A percentile compares a stretch with the other conserved stretches of the same genome.
Conservation (phyloP, 2,888 invertebrate genomes). For the Nephrotoma appendiculata region DNA sequence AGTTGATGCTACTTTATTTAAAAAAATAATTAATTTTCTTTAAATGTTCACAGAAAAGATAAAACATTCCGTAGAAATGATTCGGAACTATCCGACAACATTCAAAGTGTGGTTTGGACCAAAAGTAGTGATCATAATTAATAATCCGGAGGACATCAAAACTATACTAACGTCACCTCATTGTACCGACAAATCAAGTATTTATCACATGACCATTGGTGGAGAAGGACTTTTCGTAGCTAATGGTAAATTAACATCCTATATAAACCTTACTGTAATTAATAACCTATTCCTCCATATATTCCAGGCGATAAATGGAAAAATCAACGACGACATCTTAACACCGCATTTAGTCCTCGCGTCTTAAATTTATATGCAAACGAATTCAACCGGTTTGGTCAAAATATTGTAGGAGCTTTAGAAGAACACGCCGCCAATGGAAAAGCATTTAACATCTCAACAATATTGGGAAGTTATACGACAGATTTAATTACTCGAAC, state of each 20-base stretch:
- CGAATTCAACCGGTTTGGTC: background rate
- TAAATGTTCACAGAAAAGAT: background rate
- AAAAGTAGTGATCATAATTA: background rate
- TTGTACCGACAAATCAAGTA: background rate
- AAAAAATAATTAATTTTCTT: background rate
- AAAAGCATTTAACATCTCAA: background rate
- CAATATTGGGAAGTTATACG: background rate
- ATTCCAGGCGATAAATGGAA: background rate
- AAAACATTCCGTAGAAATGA: background rate
- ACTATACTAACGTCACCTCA: background rate
- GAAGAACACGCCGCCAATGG: background rate
- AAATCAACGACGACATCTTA: background rate
- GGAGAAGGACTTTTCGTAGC: background rate
- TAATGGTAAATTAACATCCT: background rate
- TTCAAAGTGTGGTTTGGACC: background rate
- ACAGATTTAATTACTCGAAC: no score
- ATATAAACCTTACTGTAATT: no score
- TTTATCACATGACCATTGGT: background rate
- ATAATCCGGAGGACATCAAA: background rate
- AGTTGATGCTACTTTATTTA: no score
- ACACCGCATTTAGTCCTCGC: background rate
- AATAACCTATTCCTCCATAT: background rate
- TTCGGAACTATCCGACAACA: background rate
- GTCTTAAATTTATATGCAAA: background rate
- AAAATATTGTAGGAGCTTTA: background rate